Evolutionary conservation across 2,113 vertebrate species (phyloP), one percentile per base, ranked within the genome.

Genomic region (Coracopsis vasa): DNA sequence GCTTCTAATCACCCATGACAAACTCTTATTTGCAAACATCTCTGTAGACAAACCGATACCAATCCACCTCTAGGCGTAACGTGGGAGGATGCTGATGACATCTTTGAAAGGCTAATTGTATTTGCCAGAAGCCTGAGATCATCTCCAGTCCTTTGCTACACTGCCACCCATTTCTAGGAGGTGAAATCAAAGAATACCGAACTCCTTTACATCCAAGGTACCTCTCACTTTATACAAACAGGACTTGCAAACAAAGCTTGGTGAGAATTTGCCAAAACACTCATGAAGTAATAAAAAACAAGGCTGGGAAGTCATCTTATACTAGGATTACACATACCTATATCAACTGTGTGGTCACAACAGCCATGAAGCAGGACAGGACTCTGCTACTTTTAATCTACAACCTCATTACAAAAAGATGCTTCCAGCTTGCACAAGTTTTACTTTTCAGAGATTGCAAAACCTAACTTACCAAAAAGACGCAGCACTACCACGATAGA

Each of bases 1-100:
- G 60, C 60, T 93, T 27, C 78, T 82, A 80, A 97, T 72, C 78
- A 84, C 66, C 75, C 82, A 54, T 44, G 73, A 94, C 87, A 91
- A 84, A 77, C 66, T 74, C 41, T 82, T 81, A 91, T 82, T 91
- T 88, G 93, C 83, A 95, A 91, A 72, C 24, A 93, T 39, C 58
- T 28, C 18, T 44, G 90, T 1, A 91, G 91, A 82, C 66, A 15
- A 70, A 73, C 58, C 20, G 69, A 95, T 84, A 95, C 93, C 8
- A 25, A 82, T 39, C 48, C 81, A 87, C 42, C 88, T 94, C 74
- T 25, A 93, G 88, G 50, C 79, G 84, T 1, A 75, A 29, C 2
- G 31, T 79, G 91, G 90, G 86, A 92, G 92, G 81, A 67, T 41
- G 53, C 39, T 80, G 94, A 89, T 72, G 94, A 72, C 87, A 90